Evolutionary conservation across 2,888 invertebrate genomes (phyloP).

Genomic region (Cerastis leucographa): DNA sequence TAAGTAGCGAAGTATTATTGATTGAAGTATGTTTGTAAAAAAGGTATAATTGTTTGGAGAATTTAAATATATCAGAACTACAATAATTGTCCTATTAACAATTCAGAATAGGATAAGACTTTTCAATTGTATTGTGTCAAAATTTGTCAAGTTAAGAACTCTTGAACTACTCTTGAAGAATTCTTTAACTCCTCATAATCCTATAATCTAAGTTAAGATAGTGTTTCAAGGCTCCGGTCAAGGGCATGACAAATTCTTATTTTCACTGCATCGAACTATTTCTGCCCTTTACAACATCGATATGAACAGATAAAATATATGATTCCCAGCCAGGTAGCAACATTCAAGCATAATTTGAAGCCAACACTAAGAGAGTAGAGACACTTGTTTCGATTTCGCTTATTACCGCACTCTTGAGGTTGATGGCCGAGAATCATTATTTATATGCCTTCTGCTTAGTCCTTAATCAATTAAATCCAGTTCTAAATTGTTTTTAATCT

Average conservation of each 20-base stretch:
- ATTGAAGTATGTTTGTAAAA: no score
- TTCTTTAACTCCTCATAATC: neutral
- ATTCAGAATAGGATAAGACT: neutral
- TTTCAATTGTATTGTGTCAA: neutral
- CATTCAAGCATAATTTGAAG: constrained; percentile 20
- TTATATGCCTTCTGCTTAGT: constrained; percentile 30
- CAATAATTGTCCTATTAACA: neutral
- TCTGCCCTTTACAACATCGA: neutral
- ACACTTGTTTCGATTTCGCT: constrained; percentile 50
- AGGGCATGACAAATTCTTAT: neutral
- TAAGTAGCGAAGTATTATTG: neutral
- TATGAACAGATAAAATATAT: neutral
- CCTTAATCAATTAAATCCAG: constrained; percentile 41
- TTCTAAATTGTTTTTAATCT: constrained; percentile 45
- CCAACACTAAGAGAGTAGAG: constrained; percentile 38
- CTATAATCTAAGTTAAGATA: neutral
- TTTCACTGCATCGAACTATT: neutral
- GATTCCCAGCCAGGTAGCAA: constrained; percentile 6
- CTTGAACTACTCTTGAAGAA: neutral
- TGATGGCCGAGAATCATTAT: constrained; percentile 46
- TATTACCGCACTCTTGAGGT: constrained; percentile 53
- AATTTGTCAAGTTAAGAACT: neutral
- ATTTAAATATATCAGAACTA: no score
- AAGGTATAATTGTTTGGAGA: neutral
- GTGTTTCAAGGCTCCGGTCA: neutral